These are phyloP conservation scores for Orgyia antiqua DNA, from an alignment of 2,888 invertebrate genomes.

Conservation along the genomic window DNA sequence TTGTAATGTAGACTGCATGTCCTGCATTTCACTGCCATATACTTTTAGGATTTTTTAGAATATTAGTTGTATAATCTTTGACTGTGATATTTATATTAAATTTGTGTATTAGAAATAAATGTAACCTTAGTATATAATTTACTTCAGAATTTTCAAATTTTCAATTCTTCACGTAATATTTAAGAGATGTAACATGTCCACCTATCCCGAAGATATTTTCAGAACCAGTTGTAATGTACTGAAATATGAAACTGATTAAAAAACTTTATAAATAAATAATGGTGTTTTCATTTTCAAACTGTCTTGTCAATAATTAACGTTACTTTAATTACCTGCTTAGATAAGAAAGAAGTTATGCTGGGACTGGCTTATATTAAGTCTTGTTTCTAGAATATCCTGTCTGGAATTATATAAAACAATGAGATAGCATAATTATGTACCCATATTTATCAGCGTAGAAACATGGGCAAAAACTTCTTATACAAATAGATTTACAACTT, in stretches of 20 bases:
- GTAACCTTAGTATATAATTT: conserved; percentile 42
- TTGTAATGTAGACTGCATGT: conserved; percentile 35
- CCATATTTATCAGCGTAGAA: too few relatives aligned
- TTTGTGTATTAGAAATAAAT: conserved; percentile 69
- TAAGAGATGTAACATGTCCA: conserved; percentile 26
- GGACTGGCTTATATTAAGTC: too few relatives aligned
- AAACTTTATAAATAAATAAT: conserved; percentile 50
- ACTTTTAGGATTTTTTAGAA: conserved; percentile 53
- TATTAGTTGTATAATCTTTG: conserved; percentile 72
- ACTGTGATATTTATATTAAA: conserved; percentile 78
- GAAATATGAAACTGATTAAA: conserved; percentile 50
- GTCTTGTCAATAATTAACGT: too few relatives aligned
- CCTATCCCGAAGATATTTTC: conserved; percentile 58
- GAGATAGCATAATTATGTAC: too few relatives aligned
- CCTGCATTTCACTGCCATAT: conserved; percentile 70
- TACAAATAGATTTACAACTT: too few relatives aligned
- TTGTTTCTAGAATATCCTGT: too few relatives aligned
- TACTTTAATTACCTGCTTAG: too few relatives aligned
- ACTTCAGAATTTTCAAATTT: conserved; percentile 27
- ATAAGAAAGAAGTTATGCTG: too few relatives aligned
- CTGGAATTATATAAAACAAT: too few relatives aligned
- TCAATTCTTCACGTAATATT: conserved; percentile 26
- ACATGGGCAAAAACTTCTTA: too few relatives aligned
- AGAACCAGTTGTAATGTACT: conserved; percentile 53
- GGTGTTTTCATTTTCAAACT: conserved; percentile 40